Evolutionary conservation across 1,140 invertebrate genomes (phyloP), one percentile per base, ranked within the genome.

Genomic region (Aphelenchoides besseyi): DNA sequence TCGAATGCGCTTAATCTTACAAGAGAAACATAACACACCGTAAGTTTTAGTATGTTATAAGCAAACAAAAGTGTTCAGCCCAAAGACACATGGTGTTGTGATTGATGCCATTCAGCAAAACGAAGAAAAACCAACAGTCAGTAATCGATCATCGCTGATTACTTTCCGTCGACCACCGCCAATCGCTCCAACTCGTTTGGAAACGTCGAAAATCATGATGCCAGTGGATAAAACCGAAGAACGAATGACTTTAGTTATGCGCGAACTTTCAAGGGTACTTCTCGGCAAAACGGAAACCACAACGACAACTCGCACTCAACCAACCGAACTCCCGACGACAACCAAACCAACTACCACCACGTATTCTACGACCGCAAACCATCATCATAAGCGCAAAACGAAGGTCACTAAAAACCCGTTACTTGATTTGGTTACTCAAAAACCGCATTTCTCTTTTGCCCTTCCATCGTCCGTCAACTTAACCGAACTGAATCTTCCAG

Each of bases 361-460:
- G 41, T 23, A 12, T 48, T 48, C 41, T 23, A 48, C 41, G 12
- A 48, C 41, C 41, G 12, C 5, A 29, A 37, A 37, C 12, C 30
- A 53, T 33, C 16, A 66, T 12, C 30, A 66, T 26, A 29, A 66
- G 63, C 18, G 36, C 23, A 64, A 37, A 32, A 29, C 16, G 36
- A 12, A 16, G 16, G 12, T n/a, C 36, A 36, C 36, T 53, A 32
- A 12, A 23, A 33, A 59, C 63, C n/a, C 63, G 36, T 16, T 66
- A 16, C 30, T 9, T n/a, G 32, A 66, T 66, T 3, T 66, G 16
- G 63, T 36, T 1, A 26, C 63, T 29, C 63, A 35, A 32, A 29
- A 35, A 30, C 63, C 63, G 16, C 63, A 66, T 30, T 33, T 41
- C 12, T 66, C 63, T 26, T 66, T 66, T 8, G 63, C 63, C 16